These are phyloP conservation scores for Lasioglossum albipes DNA, from an alignment of 1,140 invertebrate genomes.

Conservation along the genomic window DNA sequence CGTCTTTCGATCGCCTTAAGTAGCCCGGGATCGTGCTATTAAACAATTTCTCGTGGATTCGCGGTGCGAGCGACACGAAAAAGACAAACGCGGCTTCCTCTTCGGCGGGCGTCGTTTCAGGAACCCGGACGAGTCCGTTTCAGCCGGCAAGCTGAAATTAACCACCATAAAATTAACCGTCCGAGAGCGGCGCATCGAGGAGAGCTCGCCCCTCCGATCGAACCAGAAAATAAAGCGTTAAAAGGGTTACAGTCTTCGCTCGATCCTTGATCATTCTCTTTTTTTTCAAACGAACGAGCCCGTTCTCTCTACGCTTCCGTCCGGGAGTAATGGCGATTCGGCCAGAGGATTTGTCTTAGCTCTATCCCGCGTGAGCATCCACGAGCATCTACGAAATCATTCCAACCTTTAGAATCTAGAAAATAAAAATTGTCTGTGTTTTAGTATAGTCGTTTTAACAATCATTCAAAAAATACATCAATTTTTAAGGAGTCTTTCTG, in stretches of 20 bases:
- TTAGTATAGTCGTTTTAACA: too few relatives aligned
- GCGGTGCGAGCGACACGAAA: background rate
- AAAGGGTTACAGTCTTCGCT: background rate
- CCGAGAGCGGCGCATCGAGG: background rate
- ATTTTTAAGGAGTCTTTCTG: too few relatives aligned
- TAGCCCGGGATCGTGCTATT: background rate
- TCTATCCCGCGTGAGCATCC: background rate
- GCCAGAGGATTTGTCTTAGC: background rate
- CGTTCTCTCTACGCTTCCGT: background rate
- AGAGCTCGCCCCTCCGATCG: background rate
- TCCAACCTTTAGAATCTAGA: background rate
- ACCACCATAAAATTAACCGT: slow-evolving; percentile 19
- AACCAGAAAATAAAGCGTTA: slow-evolving; percentile 7
- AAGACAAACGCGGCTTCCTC: background rate
- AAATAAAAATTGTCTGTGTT: too few relatives aligned
- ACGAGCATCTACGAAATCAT: background rate
- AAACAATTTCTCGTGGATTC: background rate
- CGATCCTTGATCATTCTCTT: background rate
- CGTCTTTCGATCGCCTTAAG: too few relatives aligned
- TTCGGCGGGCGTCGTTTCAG: background rate
- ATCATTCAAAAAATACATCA: too few relatives aligned
- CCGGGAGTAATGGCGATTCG: background rate
- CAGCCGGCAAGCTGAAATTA: slow-evolving; percentile 13
- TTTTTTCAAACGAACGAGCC: too few relatives aligned
- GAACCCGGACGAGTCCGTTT: background rate